Evolutionary conservation across 1,140 invertebrate species (phyloP).

Genomic region (Arion vulgaris): DNA sequence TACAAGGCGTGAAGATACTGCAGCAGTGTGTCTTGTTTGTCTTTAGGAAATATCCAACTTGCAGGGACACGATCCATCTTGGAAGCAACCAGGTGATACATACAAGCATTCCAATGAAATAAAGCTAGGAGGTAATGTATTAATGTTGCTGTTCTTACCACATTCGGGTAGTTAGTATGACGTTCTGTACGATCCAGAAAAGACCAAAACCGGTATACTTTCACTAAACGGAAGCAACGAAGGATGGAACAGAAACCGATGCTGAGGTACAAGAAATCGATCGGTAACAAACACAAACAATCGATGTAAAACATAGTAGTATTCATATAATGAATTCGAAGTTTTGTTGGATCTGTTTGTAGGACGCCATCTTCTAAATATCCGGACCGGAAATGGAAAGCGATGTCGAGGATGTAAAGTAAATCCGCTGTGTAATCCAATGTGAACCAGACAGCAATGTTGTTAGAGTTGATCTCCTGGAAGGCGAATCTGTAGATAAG

Average conservation of each 20-base stretch:
- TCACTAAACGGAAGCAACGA: conserved; percentile 95
- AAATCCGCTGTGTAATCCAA: conserved; percentile 97
- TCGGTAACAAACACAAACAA: conserved; percentile 95
- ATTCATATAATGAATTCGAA: conserved; percentile 98
- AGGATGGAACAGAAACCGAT: conserved; percentile 98
- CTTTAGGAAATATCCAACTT: conserved; percentile 61
- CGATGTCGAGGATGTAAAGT: conserved; percentile 95
- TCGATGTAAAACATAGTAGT: conserved; percentile 99
- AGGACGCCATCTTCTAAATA: conserved; percentile 84
- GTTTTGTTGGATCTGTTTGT: conserved; percentile 93
- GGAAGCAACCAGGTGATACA: conserved; percentile 82
- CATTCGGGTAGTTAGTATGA: conserved; percentile 98
- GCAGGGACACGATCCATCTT: conserved; percentile 33
- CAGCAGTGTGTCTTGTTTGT: conserved; percentile 49
- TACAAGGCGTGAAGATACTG: conserved; percentile 97
- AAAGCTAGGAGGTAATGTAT: conserved; percentile 97
- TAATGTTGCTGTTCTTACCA: conserved; percentile 90
- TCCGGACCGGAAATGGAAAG: conserved; percentile 97
- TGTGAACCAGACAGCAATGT: conserved; percentile 94
- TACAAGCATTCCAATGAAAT: conserved; percentile 99
- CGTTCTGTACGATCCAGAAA: conserved; percentile 98
- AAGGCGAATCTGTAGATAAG: conserved; percentile 99
- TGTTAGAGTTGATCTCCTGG: conserved; percentile 84
- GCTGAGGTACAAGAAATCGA: conserved; percentile 98
- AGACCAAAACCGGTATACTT: conserved; percentile 98